Conservation (phyloP, 2,113 vertebrate genomes). For the Guaruba guarouba region DNA sequence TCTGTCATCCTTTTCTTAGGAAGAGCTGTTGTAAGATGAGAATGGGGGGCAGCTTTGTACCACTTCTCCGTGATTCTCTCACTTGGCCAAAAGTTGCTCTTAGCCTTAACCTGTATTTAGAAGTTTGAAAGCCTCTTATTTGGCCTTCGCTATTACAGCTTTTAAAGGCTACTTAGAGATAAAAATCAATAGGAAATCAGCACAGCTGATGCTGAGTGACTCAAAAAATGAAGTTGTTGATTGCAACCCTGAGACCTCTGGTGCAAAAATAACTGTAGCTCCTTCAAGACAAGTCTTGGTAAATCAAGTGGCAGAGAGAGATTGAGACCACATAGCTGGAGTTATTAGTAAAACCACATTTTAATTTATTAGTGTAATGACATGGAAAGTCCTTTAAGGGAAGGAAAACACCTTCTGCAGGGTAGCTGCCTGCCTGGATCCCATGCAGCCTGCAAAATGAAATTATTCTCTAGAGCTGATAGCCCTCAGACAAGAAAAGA, state of each 20-base stretch:
- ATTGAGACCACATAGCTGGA: neutral
- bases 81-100: neutral
- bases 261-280: slow-evolving; percentile 12
- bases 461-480: neutral
- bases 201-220: slow-evolving; percentile 24
- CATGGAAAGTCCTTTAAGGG: neutral
- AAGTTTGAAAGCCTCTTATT: slow-evolving; percentile 36
- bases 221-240: slow-evolving; percentile 32
- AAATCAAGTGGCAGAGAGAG: neutral
- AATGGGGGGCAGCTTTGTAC: neutral
- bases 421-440: neutral
- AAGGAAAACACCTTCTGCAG: neutral
- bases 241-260: slow-evolving; percentile 54
- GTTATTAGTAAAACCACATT: neutral
- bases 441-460: neutral
- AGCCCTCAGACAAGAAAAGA: neutral
- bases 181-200: slow-evolving; percentile 62
- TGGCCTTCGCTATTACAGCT: slow-evolving; percentile 51
- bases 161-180: slow-evolving; percentile 46
- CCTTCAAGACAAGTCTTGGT: neutral
- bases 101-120: neutral
- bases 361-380: neutral
- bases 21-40: neutral
- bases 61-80: neutral
- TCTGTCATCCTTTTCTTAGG: neutral